A percentile compares a stretch with the other conserved stretches of the same genome.
phyloP scores from a whole-genome alignment of 2,888 invertebrate species.

The Drosophila robusta region DNA sequence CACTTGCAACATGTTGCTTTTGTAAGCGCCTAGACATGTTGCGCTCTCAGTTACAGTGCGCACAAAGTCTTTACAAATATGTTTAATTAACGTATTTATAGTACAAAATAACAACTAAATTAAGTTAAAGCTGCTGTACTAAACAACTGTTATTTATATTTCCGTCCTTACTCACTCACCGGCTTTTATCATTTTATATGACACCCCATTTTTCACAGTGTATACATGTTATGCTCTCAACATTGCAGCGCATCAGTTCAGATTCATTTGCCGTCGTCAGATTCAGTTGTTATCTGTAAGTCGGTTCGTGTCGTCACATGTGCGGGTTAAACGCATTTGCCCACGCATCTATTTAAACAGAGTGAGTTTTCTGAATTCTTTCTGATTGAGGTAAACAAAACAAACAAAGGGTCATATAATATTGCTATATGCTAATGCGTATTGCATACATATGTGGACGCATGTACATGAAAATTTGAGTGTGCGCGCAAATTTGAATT shows the following conservation, averaged over 20 bases:
- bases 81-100: neutral
- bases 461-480: neutral
- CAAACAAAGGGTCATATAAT: slow-evolving; percentile 23
- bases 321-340: slow-evolving; percentile 32
- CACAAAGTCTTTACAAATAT: neutral
- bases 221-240: slow-evolving; percentile 59
- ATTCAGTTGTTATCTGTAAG: slow-evolving; percentile 79
- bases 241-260: slow-evolving; percentile 73
- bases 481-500: slow-evolving; percentile 10
- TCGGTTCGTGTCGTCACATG: slow-evolving; percentile 61
- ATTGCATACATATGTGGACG: neutral
- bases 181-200: neutral
- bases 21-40: slow-evolving; percentile 56
- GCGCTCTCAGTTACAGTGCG: slow-evolving; percentile 42
- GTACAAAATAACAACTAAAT: neutral
- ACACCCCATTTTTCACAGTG: slow-evolving; percentile 42
- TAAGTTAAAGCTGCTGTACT: neutral
- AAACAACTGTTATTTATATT: no score
- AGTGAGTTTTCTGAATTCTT: slow-evolving; percentile 27
- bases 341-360: slow-evolving; percentile 28
- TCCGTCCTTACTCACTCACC: neutral
- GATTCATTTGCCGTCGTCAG: slow-evolving; percentile 52
- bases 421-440: slow-evolving; percentile 10
- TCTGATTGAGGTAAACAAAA: slow-evolving; percentile 42
- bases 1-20: slow-evolving; percentile 64